Percentiles rank a stretch among this genome's conserved stretches.
Conservation (phyloP, 2,113 vertebrate species). For the Lutjanus erythropterus region DNA sequence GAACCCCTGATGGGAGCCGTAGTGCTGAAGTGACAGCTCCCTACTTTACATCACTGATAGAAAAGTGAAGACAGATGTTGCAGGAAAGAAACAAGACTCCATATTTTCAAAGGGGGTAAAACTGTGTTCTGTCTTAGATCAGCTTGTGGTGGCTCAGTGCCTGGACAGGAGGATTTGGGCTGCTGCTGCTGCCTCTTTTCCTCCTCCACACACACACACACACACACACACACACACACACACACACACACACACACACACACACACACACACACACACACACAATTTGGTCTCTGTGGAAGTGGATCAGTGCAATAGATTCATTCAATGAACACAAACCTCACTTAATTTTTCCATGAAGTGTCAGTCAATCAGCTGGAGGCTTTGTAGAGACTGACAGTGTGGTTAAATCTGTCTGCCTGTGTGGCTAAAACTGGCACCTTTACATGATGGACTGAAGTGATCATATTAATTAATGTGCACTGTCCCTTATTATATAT, state of each 20-base stretch:
- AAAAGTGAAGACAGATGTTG: neutral
- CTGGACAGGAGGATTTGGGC: conserved; percentile 51
- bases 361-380: neutral
- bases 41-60: neutral
- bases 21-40: conserved; percentile 69
- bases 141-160: conserved; percentile 32
- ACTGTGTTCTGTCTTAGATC: conserved; percentile 9
- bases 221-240: conserved; percentile 24
- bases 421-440: too few relatives aligned
- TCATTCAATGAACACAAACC: neutral
- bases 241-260: conserved; percentile 29
- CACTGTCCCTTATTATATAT: too few relatives aligned
- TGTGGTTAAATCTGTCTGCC: neutral
- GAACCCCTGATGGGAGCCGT: neutral
- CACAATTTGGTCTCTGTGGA: conserved; percentile 9
- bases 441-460: too few relatives aligned
- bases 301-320: neutral
- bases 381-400: neutral
- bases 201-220: conserved; percentile 13
- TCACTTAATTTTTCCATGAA: neutral
- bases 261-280: conserved; percentile 17
- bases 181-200: conserved; percentile 24
- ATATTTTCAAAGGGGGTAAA: neutral
- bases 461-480: too few relatives aligned
- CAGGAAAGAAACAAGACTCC: neutral